Evolutionary conservation across 2,113 vertebrate species (phyloP), one percentile per base, ranked within the genome.

Genomic region (Formicarius rufipectus): DNA sequence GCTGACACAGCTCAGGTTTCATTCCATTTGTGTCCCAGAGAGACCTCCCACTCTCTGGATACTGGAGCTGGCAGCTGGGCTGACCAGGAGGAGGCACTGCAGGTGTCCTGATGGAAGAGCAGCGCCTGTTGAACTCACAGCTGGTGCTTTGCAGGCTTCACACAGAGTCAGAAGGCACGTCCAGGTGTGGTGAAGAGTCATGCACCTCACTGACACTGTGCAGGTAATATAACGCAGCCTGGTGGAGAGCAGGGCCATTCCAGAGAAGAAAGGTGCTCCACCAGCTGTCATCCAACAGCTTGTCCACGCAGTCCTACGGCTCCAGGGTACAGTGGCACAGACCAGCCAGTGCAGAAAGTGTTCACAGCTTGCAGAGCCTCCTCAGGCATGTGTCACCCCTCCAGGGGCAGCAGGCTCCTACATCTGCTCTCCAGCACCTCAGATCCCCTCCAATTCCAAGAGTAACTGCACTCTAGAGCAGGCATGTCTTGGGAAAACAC

Each of bases 401-500:
- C 39, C 60, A 16, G 45, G 75, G 28, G 52, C 71, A 66, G 53
- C 69, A 91, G 37, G 72, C 7, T 22, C 35, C 35, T n/a, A 9
- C 31, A 28, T 53, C 30, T 52, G 22, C 19, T 67, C 73, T 74
- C 40, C 62, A 79, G 62, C 47, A 12, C 59, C 71, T 76, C 82
- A 83, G 72, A 59, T 24, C 37, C 52, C 59, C 90, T 81, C 83
- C 68, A 68, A 68, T 49, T 56, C 69, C 93, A 93, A 40, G 78
- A 68, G n/a, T 77, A 39, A n/a, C 58, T 23, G 35, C 28, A 50
- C 79, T 91, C 47, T 13, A 4, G 59, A 94, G 59, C 30, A 33
- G 53, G 45, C 37, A 59, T 0, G 1, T 22, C 91, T 81, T 84
- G 79, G 83, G 90, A 93, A 96, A 93, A 81, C 88, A 94, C 75